Conservation (phyloP, 2,888 invertebrate genomes). For the Idaea aversata region DNA sequence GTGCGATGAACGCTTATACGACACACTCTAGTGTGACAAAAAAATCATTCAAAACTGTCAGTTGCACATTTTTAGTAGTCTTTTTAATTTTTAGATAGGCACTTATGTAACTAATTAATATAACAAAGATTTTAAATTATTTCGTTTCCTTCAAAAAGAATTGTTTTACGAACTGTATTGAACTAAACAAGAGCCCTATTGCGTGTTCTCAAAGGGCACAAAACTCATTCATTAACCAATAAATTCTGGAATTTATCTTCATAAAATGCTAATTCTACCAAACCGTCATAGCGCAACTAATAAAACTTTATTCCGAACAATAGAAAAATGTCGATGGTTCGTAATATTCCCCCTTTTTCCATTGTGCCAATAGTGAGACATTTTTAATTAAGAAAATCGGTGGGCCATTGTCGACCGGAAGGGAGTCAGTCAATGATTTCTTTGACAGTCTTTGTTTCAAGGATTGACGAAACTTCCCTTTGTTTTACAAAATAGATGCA, state of each 20-base stretch:
- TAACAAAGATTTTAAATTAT: too few species aligned
- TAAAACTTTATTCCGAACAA: constrained; percentile 3
- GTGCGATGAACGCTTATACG: too few species aligned
- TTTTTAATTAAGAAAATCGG: constrained; percentile 77
- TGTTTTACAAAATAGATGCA: constrained; percentile 45
- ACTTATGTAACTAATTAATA: too few species aligned
- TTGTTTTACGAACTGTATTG: not conserved
- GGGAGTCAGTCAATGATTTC: constrained; percentile 55
- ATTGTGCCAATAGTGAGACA: constrained; percentile 66
- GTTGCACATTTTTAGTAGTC: too few species aligned
- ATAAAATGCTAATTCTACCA: not conserved
- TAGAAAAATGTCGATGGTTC: constrained; percentile 26
- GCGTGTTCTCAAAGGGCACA: not conserved
- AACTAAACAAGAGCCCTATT: not conserved
- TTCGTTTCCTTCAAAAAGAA: not conserved
- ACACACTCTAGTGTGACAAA: too few species aligned
- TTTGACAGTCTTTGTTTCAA: constrained; percentile 57
- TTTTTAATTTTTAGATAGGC: too few species aligned
- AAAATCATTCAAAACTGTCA: too few species aligned
- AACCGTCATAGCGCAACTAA: constrained; percentile 1
- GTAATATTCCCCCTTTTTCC: constrained; percentile 23
- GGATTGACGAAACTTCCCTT: constrained; percentile 51
- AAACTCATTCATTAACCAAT: constrained; percentile 2
- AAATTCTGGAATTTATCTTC: not conserved
- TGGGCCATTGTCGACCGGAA: constrained; percentile 45